These are phyloP conservation scores for Phoxinus dragarum DNA, from an alignment of 2,797 vertebrate genomes.

Conservation along the genomic window DNA sequence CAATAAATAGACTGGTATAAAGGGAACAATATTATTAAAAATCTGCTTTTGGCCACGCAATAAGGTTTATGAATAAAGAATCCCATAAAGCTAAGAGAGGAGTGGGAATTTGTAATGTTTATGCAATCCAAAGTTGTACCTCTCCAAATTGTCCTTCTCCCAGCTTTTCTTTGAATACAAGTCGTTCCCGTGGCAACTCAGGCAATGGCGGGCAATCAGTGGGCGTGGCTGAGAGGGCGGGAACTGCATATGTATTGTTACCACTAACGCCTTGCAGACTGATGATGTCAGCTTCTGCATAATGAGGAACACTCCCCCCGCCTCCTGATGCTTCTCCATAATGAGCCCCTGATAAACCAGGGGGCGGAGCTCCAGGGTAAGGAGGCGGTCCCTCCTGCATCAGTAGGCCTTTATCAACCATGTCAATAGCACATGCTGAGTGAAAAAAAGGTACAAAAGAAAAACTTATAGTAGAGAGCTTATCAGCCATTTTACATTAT, in stretches of 20 bases:
- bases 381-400: slow-evolving; percentile 82
- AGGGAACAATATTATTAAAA: background rate
- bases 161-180: slow-evolving; percentile 93
- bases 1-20: slow-evolving; percentile 8
- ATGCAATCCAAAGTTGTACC: slow-evolving; percentile 71
- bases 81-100: background rate
- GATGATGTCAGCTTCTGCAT: slow-evolving; percentile 93
- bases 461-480: background rate
- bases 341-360: slow-evolving; percentile 73
- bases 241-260: slow-evolving; percentile 92
- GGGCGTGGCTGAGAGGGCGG: slow-evolving; percentile 80
- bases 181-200: slow-evolving; percentile 86
- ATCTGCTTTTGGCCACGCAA: background rate
- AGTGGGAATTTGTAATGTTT: background rate
- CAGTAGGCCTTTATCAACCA: slow-evolving; percentile 81
- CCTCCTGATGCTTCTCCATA: slow-evolving; percentile 84
- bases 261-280: slow-evolving; percentile 93
- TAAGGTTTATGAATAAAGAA: background rate
- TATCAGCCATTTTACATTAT: background rate
- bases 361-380: slow-evolving; percentile 80
- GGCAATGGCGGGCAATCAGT: slow-evolving; percentile 77
- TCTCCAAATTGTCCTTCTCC: slow-evolving; percentile 97
- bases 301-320: slow-evolving; percentile 87
- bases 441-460: background rate
- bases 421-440: slow-evolving; percentile 81